These are phyloP conservation scores for Steatornis caripensis DNA, from an alignment of 2,113 vertebrate species.

Conservation along the genomic window DNA sequence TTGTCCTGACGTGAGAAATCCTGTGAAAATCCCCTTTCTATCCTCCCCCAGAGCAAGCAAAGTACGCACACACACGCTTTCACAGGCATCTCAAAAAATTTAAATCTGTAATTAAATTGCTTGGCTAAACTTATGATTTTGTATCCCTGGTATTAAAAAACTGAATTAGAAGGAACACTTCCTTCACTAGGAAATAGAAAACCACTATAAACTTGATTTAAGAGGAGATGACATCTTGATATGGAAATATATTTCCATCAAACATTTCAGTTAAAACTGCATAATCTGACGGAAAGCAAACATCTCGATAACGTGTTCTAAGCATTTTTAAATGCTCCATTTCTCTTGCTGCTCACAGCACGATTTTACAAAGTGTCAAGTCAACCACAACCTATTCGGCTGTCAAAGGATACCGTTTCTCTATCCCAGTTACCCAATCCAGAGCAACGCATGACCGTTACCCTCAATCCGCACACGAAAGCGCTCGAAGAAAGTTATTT, in stretches of 20 bases:
- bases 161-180: conserved; percentile 6
- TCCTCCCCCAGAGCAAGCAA: not conserved
- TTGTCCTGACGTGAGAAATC: not conserved
- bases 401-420: not conserved
- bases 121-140: conserved; percentile 19
- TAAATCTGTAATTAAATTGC: conserved; percentile 34
- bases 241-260: conserved; percentile 28
- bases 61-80: not conserved
- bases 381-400: not conserved
- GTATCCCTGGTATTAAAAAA: not conserved
- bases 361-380: not conserved
- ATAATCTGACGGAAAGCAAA: not conserved
- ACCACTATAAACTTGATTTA: conserved; percentile 28
- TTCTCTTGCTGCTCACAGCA: not conserved
- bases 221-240: conserved; percentile 34
- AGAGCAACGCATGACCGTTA: not conserved
- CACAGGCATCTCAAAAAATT: not conserved
- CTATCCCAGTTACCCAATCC: not conserved
- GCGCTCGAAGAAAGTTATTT: not conserved
- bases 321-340: not conserved
- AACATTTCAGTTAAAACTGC: conserved; percentile 18
- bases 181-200: conserved; percentile 29
- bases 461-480: not conserved
- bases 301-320: not conserved
- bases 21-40: not conserved